These are phyloP conservation scores for Lacanobia oleracea DNA, from an alignment of 2,888 invertebrate species.

Conservation along the genomic window DNA sequence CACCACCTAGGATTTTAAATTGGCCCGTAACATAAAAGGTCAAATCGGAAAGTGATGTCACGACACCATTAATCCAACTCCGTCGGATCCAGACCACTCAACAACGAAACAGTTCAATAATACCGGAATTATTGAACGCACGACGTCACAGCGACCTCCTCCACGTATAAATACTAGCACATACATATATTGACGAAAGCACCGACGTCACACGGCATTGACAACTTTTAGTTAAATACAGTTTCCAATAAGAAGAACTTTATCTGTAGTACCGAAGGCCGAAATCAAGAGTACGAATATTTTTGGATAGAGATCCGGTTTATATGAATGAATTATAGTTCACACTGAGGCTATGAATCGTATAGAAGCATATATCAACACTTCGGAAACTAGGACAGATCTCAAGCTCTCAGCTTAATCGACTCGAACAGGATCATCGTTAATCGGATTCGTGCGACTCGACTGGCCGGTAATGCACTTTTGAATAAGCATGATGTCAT, in stretches of 20 bases:
- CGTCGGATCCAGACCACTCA: conserved; percentile 27
- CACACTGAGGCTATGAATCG: background rate
- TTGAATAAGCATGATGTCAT: conserved; percentile 64
- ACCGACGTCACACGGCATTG: conserved; percentile 66
- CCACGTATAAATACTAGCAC: conserved; percentile 63
- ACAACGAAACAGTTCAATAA: conserved; percentile 49
- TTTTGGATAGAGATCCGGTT: conserved; percentile 45
- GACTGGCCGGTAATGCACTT: conserved; percentile 50
- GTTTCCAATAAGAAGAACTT: conserved; percentile 57
- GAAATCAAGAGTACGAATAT: conserved; percentile 38
- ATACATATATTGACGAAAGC: conserved; percentile 58
- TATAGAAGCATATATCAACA: conserved; percentile 17
- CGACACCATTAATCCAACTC: conserved; percentile 38
- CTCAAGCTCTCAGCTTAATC: conserved; percentile 16
- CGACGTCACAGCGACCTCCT: conserved; percentile 53
- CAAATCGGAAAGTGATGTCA: conserved; percentile 33
- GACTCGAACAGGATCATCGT: conserved; percentile 42
- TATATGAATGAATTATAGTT: conserved; percentile 13
- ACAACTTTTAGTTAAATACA: conserved; percentile 58
- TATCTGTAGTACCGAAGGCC: conserved; percentile 44
- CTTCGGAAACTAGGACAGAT: conserved; percentile 17
- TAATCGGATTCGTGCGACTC: conserved; percentile 52
- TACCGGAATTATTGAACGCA: conserved; percentile 55
- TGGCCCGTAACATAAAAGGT: conserved; percentile 13
- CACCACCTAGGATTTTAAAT: conserved; percentile 9